Conservation (phyloP, 2,113 vertebrate genomes). For the Onychorhynchus coronatus region DNA sequence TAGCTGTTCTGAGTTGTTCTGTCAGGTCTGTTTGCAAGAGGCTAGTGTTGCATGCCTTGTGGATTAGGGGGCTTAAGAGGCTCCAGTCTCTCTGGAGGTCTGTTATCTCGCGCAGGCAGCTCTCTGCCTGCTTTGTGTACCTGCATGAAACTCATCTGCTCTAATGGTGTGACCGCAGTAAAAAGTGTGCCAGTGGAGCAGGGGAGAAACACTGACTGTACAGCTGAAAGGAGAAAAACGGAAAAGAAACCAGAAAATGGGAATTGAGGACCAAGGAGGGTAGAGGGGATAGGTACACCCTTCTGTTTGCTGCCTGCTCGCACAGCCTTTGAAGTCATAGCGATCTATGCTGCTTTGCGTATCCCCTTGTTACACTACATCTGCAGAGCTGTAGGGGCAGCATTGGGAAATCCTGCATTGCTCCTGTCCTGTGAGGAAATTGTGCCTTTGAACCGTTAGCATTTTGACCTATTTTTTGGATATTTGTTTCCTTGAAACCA, state of each 20-base stretch:
- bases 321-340: rapidly evolving
- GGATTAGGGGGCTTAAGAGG: conserved; percentile 42
- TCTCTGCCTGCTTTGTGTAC: conserved; percentile 14
- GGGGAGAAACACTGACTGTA: background rate
- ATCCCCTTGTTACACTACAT: background rate
- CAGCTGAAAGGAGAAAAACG: background rate
- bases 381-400: conserved; percentile 24
- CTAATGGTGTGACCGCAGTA: background rate
- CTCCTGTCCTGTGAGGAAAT: background rate
- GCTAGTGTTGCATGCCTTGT: background rate
- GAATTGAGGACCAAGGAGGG: background rate
- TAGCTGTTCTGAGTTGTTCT: background rate
- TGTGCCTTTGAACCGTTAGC: background rate
- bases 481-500: conserved; percentile 29
- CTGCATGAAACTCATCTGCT: conserved; percentile 11
- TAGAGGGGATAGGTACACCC: background rate
- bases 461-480: background rate
- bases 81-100: conserved; percentile 4
- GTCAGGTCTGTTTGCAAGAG: background rate
- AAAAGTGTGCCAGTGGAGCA: background rate
- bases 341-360: background rate
- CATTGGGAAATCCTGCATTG: background rate
- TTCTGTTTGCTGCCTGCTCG: background rate
- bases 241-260: background rate
- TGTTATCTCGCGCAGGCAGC: conserved; percentile 33